Percentiles rank a stretch among this genome's conserved stretches.
Conservation (phyloP, 2,797 vertebrate species). For the Sebastes diaconus region DNA sequence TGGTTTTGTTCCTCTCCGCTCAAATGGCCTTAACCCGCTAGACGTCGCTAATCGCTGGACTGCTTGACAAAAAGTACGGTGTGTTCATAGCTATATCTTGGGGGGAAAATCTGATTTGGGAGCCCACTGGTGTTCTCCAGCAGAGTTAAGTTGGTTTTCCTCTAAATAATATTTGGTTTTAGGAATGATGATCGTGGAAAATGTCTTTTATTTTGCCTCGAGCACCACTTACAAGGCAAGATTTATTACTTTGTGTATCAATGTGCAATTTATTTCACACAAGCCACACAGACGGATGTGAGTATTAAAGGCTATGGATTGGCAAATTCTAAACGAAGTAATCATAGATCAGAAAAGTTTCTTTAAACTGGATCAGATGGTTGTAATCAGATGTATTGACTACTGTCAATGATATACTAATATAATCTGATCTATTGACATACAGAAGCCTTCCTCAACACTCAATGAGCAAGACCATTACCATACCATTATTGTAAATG, state of each 20-base stretch:
- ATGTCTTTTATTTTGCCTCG: conserved; percentile 12
- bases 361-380: not conserved
- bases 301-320: not conserved
- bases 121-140: not conserved
- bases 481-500: too few relatives aligned
- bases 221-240: not conserved
- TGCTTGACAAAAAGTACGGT: not conserved
- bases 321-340: not conserved
- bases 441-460: not conserved
- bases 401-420: not conserved
- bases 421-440: not conserved
- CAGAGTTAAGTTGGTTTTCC: not conserved
- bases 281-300: not conserved
- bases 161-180: not conserved
- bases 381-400: not conserved
- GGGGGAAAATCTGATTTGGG: not conserved
- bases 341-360: not conserved
- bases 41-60: conserved; percentile 24
- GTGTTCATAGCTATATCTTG: not conserved
- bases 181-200: not conserved
- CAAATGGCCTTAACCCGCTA: conserved; percentile 25
- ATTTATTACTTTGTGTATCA: not conserved
- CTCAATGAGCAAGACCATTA: not conserved
- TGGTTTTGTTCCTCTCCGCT: conserved; percentile 39
- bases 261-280: not conserved